A percentile compares a stretch with the other conserved stretches of the same genome.
Conservation (phyloP, 2,113 vertebrate genomes). For the Nesogale talazaci region DNA sequence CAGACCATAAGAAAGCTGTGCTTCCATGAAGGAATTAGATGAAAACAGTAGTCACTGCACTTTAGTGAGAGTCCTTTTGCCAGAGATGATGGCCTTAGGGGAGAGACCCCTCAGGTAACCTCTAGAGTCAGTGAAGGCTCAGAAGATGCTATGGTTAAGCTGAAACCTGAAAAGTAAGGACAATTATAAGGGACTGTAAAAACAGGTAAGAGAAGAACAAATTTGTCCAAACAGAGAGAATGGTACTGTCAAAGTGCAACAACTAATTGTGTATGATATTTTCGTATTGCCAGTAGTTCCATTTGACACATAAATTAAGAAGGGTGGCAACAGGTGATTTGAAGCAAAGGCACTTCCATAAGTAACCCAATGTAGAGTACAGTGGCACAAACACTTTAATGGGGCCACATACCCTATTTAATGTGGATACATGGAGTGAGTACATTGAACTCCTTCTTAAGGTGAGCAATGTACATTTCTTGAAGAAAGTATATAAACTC, state of each 20-base stretch:
- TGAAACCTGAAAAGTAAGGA: not conserved
- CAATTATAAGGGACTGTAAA: not conserved
- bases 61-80: rapidly evolving
- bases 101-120: not conserved
- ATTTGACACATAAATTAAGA: not conserved
- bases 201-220: not conserved
- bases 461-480: not conserved
- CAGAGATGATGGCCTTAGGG: too few relatives aligned
- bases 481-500: not conserved
- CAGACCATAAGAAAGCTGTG: not conserved
- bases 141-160: not conserved
- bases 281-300: not conserved
- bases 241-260: not conserved
- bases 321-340: not conserved
- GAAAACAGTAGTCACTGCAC: too few relatives aligned
- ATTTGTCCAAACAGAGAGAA: not conserved
- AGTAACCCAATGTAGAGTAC: not conserved
- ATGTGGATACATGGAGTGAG: not conserved
- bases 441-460: not conserved
- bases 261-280: not conserved
- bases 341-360: not conserved
- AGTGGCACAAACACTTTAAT: not conserved
- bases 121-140: not conserved
- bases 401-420: not conserved
- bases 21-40: rapidly evolving